These are phyloP conservation scores for Chironex yamaguchii DNA, from an alignment of 30 jellyfish, hydroid and myxozoan species.

Conservation along the genomic window DNA sequence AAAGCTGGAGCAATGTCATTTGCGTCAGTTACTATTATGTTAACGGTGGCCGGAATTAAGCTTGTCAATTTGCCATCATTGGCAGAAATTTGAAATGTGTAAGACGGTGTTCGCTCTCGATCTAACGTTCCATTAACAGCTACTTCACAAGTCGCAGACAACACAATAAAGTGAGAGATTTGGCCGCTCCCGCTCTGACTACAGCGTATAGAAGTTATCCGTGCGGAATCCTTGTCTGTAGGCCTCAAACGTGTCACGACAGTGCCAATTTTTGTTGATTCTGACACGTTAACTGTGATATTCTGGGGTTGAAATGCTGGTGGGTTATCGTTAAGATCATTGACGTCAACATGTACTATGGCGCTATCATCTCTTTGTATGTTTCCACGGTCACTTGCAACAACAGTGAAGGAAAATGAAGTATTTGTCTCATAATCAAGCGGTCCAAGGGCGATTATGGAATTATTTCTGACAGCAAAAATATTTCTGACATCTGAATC, in stretches of 20 bases:
- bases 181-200: slow-evolving; percentile 70
- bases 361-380: slow-evolving; percentile 70
- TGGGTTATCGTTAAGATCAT: slow-evolving; percentile 69
- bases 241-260: slow-evolving; percentile 32
- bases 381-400: slow-evolving; percentile 85
- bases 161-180: background rate
- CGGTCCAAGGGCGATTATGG: too few relatives aligned
- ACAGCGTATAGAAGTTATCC: slow-evolving; percentile 71
- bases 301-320: slow-evolving; percentile 68
- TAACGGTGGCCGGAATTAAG: slow-evolving; percentile 54
- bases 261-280: slow-evolving; percentile 60
- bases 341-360: slow-evolving; percentile 47
- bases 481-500: too few relatives aligned
- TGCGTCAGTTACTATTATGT: slow-evolving; percentile 65
- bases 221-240: slow-evolving; percentile 62
- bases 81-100: slow-evolving; percentile 34
- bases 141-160: slow-evolving; percentile 65
- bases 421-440: slow-evolving; percentile 72
- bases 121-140: slow-evolving; percentile 53
- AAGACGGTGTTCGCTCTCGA: slow-evolving; percentile 66
- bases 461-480: too few relatives aligned
- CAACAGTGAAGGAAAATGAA: slow-evolving; percentile 73
- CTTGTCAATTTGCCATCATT: slow-evolving; percentile 78
- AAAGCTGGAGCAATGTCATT: slow-evolving; percentile 89
- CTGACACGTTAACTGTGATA: slow-evolving; percentile 53